Evolutionary conservation across 1,140 invertebrate genomes (phyloP).

Genomic region (Drosophila truncata): DNA sequence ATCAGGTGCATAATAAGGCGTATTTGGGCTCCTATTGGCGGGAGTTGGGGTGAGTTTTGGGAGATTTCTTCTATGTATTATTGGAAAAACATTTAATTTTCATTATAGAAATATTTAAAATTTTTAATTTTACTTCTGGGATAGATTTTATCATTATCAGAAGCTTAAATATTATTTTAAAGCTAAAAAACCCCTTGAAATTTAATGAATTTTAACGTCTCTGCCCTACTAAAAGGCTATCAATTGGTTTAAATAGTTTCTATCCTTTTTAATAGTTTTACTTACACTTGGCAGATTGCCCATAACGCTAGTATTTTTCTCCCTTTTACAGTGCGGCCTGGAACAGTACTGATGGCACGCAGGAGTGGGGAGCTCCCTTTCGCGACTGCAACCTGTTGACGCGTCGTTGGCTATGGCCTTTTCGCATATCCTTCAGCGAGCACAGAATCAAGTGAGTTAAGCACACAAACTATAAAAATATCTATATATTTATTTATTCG

Average conservation of each 20-base stretch:
- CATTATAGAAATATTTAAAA: not conserved
- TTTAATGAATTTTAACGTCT: not conserved
- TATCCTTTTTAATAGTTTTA: not conserved
- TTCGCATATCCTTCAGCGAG: conserved; percentile 83
- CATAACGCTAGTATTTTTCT: conserved; percentile 37
- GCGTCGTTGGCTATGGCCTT: conserved; percentile 84
- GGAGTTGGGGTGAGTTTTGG: conserved; percentile 71
- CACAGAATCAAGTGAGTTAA: conserved; percentile 76
- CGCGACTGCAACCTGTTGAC: conserved; percentile 84
- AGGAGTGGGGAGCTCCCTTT: conserved; percentile 84
- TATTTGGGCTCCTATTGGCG: conserved; percentile 84
- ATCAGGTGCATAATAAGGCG: conserved; percentile 81
- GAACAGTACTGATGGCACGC: conserved; percentile 82
- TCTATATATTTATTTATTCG: not conserved
- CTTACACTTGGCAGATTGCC: conserved; percentile 26
- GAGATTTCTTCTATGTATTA: not conserved
- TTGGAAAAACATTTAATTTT: not conserved
- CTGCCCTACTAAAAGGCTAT: not conserved
- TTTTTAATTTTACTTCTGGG: not conserved
- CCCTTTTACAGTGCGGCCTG: conserved; percentile 65
- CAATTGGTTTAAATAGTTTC: not conserved
- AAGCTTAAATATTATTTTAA: not conserved
- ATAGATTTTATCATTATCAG: not conserved
- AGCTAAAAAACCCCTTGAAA: not conserved
- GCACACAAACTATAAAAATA: not conserved